phyloP scores from a whole-genome alignment of 2,888 invertebrate species.

The Amphipoea oculea region DNA sequence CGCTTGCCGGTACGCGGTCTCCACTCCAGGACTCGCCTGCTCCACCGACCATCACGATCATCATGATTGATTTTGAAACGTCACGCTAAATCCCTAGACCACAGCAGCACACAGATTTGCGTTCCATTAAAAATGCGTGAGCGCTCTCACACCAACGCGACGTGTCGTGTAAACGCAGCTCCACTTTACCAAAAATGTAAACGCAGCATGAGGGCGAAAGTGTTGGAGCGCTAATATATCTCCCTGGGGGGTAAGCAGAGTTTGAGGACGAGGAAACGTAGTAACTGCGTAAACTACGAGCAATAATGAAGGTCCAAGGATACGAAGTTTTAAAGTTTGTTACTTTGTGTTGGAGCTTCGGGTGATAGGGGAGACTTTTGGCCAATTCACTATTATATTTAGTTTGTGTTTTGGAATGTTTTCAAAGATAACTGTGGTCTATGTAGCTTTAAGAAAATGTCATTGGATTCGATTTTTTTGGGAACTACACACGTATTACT shows the following conservation, averaged over 20 bases:
- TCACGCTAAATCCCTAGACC: neutral
- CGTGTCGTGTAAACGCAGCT: constrained; percentile 23
- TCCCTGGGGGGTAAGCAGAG: constrained; percentile 38
- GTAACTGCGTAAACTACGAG: constrained; percentile 23
- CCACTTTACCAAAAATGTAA: constrained; percentile 27
- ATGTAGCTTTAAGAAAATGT: neutral
- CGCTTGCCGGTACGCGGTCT: too few species aligned
- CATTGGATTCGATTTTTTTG: neutral
- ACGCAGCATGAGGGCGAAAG: constrained; percentile 32
- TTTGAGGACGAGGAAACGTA: constrained; percentile 37
- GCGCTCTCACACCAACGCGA: neutral
- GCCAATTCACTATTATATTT: neutral
- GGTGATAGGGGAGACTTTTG: neutral
- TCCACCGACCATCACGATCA: too few species aligned
- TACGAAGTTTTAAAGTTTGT: constrained; percentile 26
- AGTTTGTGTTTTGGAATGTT: neutral
- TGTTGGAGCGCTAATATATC: constrained; percentile 38
- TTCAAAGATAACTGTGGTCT: neutral
- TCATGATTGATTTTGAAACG: constrained; percentile 23
- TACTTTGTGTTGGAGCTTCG: neutral
- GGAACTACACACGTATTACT: neutral
- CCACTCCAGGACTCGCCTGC: too few species aligned
- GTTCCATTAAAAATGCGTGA: constrained; percentile 33
- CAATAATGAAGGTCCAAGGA: constrained; percentile 42
- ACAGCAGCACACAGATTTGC: neutral